A percentile compares a stretch with the other conserved stretches of the same genome.
These are phyloP conservation scores for Hemiscyllium ocellatum DNA, from an alignment of 2,113 vertebrate genomes.

Conservation along the genomic window DNA sequence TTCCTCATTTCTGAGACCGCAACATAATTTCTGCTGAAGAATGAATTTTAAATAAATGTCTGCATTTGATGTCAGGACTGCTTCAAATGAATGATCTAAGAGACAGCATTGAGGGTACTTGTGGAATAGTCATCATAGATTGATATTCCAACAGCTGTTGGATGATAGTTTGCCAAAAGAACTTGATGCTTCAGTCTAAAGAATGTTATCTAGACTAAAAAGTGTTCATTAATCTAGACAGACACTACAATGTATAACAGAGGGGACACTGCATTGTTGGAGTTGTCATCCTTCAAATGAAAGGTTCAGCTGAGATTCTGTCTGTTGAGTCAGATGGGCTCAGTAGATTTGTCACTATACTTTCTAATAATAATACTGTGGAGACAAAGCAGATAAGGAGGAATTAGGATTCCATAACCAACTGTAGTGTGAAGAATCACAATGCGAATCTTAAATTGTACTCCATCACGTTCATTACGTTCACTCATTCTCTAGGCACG, in stretches of 20 bases:
- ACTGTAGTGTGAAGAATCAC: slow-evolving; percentile 1
- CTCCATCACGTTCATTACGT: background rate
- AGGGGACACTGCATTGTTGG: too few relatives aligned
- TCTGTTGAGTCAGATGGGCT: background rate
- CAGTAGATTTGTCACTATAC: background rate
- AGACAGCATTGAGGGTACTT: background rate
- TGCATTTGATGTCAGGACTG: background rate
- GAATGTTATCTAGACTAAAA: background rate
- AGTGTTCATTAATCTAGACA: background rate
- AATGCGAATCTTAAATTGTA: background rate
- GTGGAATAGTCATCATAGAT: background rate
- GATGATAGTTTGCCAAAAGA: background rate
- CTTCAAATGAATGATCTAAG: background rate
- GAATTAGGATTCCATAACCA: background rate
- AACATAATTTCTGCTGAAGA: background rate
- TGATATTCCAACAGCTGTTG: background rate
- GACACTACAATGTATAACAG: background rate
- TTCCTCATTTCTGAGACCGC: background rate
- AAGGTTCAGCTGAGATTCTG: background rate
- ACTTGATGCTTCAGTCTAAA: background rate
- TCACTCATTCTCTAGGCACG: too few relatives aligned
- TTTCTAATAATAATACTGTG: slow-evolving; percentile 5
- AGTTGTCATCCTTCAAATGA: too few relatives aligned
- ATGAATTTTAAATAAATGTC: background rate
- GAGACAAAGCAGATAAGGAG: slow-evolving; percentile 36